Evolutionary conservation across 2,113 vertebrate genomes (phyloP), one percentile per base, ranked within the genome.

Genomic region (Perca fluviatilis): DNA sequence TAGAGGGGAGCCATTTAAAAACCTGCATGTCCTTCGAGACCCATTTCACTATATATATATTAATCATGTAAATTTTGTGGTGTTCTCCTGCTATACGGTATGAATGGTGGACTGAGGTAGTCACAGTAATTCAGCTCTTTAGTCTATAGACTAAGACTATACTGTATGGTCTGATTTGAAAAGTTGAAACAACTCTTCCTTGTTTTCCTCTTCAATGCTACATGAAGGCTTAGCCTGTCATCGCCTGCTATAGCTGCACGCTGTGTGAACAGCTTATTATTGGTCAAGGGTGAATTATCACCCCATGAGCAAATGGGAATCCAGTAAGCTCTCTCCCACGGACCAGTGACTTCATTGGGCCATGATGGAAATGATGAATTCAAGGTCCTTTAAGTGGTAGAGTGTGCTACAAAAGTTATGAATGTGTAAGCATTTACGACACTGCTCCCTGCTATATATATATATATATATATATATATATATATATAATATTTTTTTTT

Each of bases 261-360:
- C 47, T 71, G 73, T 88, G 74, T 72, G 77, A 84, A 77, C 61
- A 82, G 62, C 79, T 83, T 85, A 67, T 76, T 84, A 79, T 85
- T 83, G 75, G 85, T 79, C 71, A 85, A 87, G 88, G 91, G 64
- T 89, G 70, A 93, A 88, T 91, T 85, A 88, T 90, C 84, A 56
- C 88, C 61, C 25, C 66, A 47, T 30, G 46, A 77, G 62, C 27
- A 71, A 83, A 78, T 64, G 79, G 58, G 75, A 78, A 81, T 63
- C 33, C 21, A 63, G 57, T 83, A 77, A 91, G 57, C 80, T 63
- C 66, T 61, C 65, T 79, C 80, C 74, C 78, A 83, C 25, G 49
- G 60, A 72, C 54, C 69, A 58, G 15, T 64, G 69, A 60, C 68
- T 77, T 85, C 54, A 80, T 57, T 65, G 72, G 69, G 71, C 46